Percentiles rank a stretch among this genome's conserved stretches.
Evolutionary conservation across 2,113 vertebrate genomes (phyloP).

Genomic region (Cyphomyrus discorhynchus): DNA sequence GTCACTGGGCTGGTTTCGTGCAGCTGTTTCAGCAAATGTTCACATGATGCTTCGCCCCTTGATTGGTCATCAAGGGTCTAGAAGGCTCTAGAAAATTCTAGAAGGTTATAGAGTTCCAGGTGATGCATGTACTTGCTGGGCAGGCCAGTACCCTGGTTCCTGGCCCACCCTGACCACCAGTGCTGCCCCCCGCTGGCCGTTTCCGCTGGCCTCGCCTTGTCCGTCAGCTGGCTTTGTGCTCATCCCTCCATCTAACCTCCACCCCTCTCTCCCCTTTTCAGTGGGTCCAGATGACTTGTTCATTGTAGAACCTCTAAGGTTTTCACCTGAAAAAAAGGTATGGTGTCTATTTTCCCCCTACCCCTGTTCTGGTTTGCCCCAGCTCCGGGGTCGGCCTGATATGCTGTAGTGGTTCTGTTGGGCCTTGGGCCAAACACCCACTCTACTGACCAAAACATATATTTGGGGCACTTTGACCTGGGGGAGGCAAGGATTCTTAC

Average conservation of each 20-base stretch:
- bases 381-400: background rate
- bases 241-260: conserved; percentile 59
- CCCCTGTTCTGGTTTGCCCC: conserved; percentile 28
- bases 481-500: background rate
- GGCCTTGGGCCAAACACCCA: conserved; percentile 6
- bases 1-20: background rate
- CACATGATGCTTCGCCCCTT: background rate
- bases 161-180: background rate
- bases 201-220: conserved; percentile 56
- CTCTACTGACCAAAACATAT: conserved; percentile 22
- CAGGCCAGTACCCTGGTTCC: background rate
- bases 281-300: conserved; percentile 92
- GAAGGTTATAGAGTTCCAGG: background rate
- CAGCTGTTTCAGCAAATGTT: background rate
- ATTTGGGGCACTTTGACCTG: background rate
- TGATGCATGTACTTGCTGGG: background rate
- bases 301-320: conserved; percentile 97
- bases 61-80: background rate
- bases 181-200: conserved; percentile 39
- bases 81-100: background rate
- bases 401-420: background rate
- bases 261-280: conserved; percentile 66
- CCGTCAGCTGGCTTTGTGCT: conserved; percentile 48
- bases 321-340: conserved; percentile 99
- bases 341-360: conserved; percentile 41